Evolutionary conservation across 2,797 vertebrate species (phyloP).

Genomic region (Notoglanidium macrostoma): DNA sequence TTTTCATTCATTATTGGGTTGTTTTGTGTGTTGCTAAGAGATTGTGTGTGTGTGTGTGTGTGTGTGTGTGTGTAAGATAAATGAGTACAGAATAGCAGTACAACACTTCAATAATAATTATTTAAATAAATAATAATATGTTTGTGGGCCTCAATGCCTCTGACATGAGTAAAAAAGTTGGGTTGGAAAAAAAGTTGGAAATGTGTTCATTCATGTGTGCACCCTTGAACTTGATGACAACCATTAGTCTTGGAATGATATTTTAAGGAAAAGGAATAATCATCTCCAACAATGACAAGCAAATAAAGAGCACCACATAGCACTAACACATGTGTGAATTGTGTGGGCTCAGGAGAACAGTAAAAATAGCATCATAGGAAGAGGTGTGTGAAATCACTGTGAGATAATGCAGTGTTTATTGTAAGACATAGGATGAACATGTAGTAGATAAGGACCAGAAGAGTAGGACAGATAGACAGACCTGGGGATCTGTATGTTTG

Average conservation of each 20-base stretch:
- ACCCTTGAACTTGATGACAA: background rate
- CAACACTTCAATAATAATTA: conserved; percentile 38
- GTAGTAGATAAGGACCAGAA: background rate
- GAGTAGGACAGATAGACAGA: background rate
- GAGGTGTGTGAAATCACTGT: background rate
- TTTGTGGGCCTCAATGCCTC: background rate
- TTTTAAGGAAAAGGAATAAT: conserved; percentile 13
- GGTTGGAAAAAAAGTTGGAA: background rate
- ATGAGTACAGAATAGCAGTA: conserved; percentile 48
- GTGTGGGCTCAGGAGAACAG: background rate
- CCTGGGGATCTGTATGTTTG: background rate
- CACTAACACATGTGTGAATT: background rate
- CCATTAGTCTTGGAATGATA: background rate
- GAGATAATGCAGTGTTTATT: background rate
- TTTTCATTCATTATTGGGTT: background rate
- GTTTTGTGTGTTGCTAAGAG: background rate
- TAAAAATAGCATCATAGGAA: conserved; percentile 12
- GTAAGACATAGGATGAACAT: too few relatives aligned
- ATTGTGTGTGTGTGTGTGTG: background rate
- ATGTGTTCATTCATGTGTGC: background rate
- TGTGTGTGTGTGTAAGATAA: background rate
- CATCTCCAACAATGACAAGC: background rate
- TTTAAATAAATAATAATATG: background rate
- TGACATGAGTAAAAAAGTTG: background rate
- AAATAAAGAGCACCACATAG: background rate